phyloP scores from a whole-genome alignment of 1,140 invertebrate genomes.

The Drosophila saltans region DNA sequence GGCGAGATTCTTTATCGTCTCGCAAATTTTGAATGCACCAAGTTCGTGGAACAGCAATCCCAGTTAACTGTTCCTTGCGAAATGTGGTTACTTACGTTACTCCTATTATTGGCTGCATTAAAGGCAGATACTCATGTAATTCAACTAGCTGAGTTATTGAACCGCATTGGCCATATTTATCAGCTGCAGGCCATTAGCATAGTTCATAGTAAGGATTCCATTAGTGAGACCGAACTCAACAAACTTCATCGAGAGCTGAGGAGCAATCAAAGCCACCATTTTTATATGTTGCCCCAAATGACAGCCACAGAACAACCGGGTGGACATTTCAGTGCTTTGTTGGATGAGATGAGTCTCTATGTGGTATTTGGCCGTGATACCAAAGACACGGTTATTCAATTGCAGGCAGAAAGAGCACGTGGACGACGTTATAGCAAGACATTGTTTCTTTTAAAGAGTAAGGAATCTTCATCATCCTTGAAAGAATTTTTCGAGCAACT shows the following conservation, averaged over 20 bases:
- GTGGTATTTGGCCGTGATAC: slow-evolving; percentile 57
- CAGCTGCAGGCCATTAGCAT: slow-evolving; percentile 42
- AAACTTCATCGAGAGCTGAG: slow-evolving; percentile 26
- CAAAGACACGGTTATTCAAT: slow-evolving; percentile 34
- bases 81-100: slow-evolving; percentile 37
- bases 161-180: slow-evolving; percentile 41
- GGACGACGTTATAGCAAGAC: slow-evolving; percentile 50
- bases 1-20: slow-evolving; percentile 50
- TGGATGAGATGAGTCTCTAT: slow-evolving; percentile 41
- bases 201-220: slow-evolving; percentile 38
- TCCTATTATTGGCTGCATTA: slow-evolving; percentile 18
- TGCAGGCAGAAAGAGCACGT: slow-evolving; percentile 38
- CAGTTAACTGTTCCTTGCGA: background rate
- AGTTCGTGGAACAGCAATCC: background rate
- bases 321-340: slow-evolving; percentile 24
- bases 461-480: background rate
- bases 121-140: slow-evolving; percentile 16
- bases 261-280: slow-evolving; percentile 36
- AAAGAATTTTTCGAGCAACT: slow-evolving; percentile 40
- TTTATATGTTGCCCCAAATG: slow-evolving; percentile 45
- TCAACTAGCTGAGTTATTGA: slow-evolving; percentile 37
- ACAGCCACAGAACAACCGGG: slow-evolving; percentile 23
- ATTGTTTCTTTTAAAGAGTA: slow-evolving; percentile 35
- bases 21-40: background rate
- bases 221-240: slow-evolving; percentile 26